These are phyloP conservation scores for Ifrita kowaldi DNA, from an alignment of 2,113 vertebrate species.

Conservation along the genomic window DNA sequence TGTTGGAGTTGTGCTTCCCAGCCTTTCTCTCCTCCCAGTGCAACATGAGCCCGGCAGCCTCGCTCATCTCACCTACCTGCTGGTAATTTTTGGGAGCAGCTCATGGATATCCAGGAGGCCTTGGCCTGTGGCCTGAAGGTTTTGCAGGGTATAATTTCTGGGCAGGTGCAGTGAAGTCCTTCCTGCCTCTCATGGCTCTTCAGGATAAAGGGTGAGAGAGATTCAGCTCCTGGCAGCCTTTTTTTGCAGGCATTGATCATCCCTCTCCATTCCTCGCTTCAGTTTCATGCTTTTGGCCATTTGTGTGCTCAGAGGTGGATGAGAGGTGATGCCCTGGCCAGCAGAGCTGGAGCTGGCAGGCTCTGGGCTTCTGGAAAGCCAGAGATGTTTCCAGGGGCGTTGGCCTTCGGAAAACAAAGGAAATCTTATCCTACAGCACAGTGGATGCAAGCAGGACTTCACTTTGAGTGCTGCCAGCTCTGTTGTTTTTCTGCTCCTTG, in stretches of 20 bases:
- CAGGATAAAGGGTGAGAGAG: background rate
- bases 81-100: background rate
- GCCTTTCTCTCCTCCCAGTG: background rate
- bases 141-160: background rate
- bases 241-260: rapidly evolving
- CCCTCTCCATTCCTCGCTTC: background rate
- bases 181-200: background rate
- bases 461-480: background rate
- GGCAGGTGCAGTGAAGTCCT: background rate
- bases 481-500: background rate
- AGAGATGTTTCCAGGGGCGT: background rate
- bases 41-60: rapidly evolving
- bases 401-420: background rate
- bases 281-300: rapidly evolving
- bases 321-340: background rate
- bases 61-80: background rate
- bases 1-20: background rate
- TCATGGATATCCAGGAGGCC: background rate
- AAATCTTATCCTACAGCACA: background rate
- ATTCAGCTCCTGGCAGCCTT: background rate
- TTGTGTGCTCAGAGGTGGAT: background rate
- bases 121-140: background rate
- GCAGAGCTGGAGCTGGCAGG: background rate
- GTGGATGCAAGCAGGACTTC: background rate
- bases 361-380: background rate